These are phyloP conservation scores for Microcebus ravelobensis DNA, from an alignment of 2,113 vertebrate species.

Conservation along the genomic window DNA sequence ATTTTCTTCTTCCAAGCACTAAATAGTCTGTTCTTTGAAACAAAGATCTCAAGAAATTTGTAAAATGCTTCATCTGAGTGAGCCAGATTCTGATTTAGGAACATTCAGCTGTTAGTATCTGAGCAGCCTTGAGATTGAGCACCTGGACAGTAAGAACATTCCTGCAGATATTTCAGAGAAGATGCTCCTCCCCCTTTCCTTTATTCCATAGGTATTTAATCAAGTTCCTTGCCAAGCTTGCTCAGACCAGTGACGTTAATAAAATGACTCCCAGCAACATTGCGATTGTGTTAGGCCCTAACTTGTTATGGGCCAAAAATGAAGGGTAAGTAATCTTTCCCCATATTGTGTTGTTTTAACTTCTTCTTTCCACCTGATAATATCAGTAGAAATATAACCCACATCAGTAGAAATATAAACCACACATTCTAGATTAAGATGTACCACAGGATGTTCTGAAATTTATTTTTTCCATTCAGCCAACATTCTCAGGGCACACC, in stretches of 20 bases:
- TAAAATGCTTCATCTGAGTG: not conserved
- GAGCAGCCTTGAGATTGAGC: not conserved
- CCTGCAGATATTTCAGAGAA: not conserved
- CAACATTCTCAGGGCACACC: not conserved
- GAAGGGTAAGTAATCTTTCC: constrained; percentile 91
- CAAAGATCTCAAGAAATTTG: not conserved
- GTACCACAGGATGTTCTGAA: not conserved
- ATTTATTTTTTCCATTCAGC: not conserved
- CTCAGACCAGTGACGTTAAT: constrained; percentile 95
- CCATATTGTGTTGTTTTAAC: not conserved
- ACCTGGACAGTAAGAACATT: not conserved
- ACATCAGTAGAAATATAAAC: not conserved
- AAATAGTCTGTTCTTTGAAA: not conserved
- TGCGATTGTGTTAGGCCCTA: constrained; percentile 98
- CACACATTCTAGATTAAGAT: not conserved
- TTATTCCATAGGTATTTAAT: constrained; percentile 92
- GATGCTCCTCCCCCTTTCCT: constrained; percentile 29
- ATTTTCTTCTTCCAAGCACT: not conserved
- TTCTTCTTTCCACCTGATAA: not conserved
- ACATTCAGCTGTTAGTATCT: not conserved
- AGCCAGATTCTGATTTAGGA: not conserved
- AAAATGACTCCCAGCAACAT: constrained; percentile 99
- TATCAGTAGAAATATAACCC: not conserved
- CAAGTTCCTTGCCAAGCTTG: constrained; percentile 97
- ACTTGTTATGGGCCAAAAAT: constrained; percentile 96